These are phyloP conservation scores for Machimus rusticus DNA, from an alignment of 2,888 invertebrate species.

Conservation along the genomic window DNA sequence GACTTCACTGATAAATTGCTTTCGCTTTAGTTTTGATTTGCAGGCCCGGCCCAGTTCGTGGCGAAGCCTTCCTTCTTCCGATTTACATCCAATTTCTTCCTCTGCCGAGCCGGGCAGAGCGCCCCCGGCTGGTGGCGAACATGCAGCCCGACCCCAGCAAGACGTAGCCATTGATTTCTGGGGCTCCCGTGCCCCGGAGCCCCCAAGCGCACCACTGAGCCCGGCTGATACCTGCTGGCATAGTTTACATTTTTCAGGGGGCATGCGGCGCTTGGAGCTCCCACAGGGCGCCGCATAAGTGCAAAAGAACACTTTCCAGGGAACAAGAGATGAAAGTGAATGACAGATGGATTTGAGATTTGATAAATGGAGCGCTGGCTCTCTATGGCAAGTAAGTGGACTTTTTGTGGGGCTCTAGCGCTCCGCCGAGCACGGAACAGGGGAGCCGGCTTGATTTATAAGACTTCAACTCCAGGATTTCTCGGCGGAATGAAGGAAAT, in stretches of 20 bases:
- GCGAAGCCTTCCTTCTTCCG: neutral
- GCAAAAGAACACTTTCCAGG: slow-evolving; percentile 18
- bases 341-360: slow-evolving; percentile 40
- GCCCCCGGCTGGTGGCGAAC: neutral
- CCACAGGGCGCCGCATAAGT: neutral
- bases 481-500: slow-evolving; percentile 8
- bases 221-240: slow-evolving; percentile 5
- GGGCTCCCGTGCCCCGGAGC: neutral
- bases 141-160: neutral
- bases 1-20: slow-evolving; percentile 31
- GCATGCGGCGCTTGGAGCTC: neutral
- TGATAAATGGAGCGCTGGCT: slow-evolving; percentile 30
- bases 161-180: slow-evolving; percentile 15
- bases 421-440: neutral
- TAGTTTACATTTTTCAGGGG: slow-evolving; percentile 7
- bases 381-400: slow-evolving; percentile 16
- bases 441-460: slow-evolving; percentile 24
- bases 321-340: slow-evolving; percentile 38
- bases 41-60: neutral
- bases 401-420: neutral
- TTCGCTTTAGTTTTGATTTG: slow-evolving; percentile 38
- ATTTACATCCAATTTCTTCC: neutral
- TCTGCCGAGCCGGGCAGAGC: neutral
- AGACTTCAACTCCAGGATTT: slow-evolving; percentile 29
- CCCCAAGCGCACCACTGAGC: neutral